Evolutionary conservation across 2,888 invertebrate genomes (phyloP).

Genomic region (Agonum fuliginosum): DNA sequence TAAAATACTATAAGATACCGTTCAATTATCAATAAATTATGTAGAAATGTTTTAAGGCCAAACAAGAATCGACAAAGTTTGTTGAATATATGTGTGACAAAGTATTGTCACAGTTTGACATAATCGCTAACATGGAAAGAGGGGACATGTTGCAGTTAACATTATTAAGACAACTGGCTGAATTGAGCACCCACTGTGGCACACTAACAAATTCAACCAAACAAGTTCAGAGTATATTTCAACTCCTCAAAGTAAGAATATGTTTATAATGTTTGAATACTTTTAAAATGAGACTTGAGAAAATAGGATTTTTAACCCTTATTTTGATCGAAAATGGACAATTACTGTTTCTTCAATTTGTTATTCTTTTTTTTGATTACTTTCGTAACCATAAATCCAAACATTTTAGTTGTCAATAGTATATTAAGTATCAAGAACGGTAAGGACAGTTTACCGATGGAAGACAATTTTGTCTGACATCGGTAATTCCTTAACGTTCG

Average conservation of each 20-base stretch:
- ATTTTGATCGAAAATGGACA: no score
- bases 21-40: constrained; percentile 45
- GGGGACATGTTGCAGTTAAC: constrained; percentile 83
- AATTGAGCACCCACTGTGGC: constrained; percentile 86
- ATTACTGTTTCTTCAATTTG: no score
- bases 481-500: no score
- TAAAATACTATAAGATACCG: constrained; percentile 21
- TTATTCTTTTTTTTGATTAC: no score
- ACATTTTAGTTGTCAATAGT: no score
- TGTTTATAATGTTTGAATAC: neutral
- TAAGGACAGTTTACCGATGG: no score
- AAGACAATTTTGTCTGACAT: no score
- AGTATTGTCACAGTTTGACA: constrained; percentile 84
- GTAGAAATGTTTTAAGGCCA: constrained; percentile 77
- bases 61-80: constrained; percentile 90
- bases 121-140: constrained; percentile 76
- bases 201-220: constrained; percentile 83
- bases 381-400: no score
- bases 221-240: constrained; percentile 85
- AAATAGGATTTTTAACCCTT: no score
- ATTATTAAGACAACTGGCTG: constrained; percentile 90
- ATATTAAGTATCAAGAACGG: no score
- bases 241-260: constrained; percentile 83
- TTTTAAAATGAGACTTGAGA: no score
- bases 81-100: constrained; percentile 89